Evolutionary conservation across 2,113 vertebrate genomes (phyloP).

Genomic region (Brachionichthys hirsutus): DNA sequence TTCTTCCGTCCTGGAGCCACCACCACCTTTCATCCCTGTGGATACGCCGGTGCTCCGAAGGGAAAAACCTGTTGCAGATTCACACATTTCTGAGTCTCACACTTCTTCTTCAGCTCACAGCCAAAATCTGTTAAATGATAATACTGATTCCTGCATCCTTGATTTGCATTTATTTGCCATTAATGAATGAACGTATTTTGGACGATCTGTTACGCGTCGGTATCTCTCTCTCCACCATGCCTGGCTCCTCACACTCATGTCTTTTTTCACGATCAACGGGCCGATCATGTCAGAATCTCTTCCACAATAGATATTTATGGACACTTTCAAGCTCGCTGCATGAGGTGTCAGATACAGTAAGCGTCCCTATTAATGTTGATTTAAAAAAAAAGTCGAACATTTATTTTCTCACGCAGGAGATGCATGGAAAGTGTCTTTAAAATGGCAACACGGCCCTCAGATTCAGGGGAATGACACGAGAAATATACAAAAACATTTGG

Average conservation of each 20-base stretch:
- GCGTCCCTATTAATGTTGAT: constrained; percentile 41
- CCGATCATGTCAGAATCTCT: constrained; percentile 21
- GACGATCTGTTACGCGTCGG: constrained; percentile 59
- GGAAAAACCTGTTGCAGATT: constrained; percentile 6
- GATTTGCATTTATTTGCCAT: constrained; percentile 62
- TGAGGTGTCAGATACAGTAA: constrained; percentile 37
- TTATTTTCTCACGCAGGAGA: constrained; percentile 50
- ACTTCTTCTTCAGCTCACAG: constrained; percentile 50
- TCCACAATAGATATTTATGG: constrained; percentile 37
- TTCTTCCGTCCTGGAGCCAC: constrained; percentile 20
- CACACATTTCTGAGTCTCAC: constrained; percentile 21
- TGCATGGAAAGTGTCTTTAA: constrained; percentile 70
- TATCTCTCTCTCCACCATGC: constrained; percentile 31
- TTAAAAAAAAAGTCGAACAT: constrained; percentile 32
- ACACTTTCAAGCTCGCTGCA: constrained; percentile 39
- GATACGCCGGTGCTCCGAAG: constrained; percentile 29
- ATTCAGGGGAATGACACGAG: constrained; percentile 57
- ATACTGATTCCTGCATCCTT: constrained; percentile 61
- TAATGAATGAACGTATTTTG: constrained; percentile 66
- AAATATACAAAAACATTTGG: constrained; percentile 52
- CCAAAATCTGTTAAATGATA: constrained; percentile 50
- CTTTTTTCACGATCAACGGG: constrained; percentile 26
- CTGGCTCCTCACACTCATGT: constrained; percentile 36
- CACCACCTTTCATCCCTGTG: constrained; percentile 16
- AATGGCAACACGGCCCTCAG: constrained; percentile 40